Evolutionary conservation across 2,888 invertebrate genomes (phyloP), one percentile per base, ranked within the genome.

Genomic region (Mesorhabditis spiculigera): DNA sequence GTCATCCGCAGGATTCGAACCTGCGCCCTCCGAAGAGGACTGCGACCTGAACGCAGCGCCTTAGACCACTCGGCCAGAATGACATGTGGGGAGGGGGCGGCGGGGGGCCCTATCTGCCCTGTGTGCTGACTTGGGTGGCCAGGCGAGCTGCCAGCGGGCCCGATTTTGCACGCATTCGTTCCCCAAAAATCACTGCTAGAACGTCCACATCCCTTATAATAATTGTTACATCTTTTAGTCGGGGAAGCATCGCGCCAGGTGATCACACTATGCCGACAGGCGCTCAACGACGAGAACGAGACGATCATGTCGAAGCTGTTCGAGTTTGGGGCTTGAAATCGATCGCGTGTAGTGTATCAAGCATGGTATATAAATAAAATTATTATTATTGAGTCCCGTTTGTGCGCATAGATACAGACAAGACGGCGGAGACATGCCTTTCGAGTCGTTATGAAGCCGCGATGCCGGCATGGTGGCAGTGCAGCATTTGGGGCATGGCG

Each of bases 41-140:
- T 91, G 90, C 91, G 89, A 91, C 91, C 91, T 90, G 90, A 91
- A 90, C 89, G 90, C 90, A 88, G 89, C 92, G 92, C 92, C 92
- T 92, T 92, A 91, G 92, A 92, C 92, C 92, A 91, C 92, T 92
- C 81, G 82, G 82, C 82, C 81, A 82, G 78, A 76, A 75, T 74
- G 76, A 75, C 77, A 66, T 50, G 58, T 28, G 28, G 28, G 28
- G 28, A 28, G 3, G 28, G 28, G 28, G 28, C 28, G 28, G 28
- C 28, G 28, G 28, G 28, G 28, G 28, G 28, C 28, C 28, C 28
- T 28, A 28, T 28, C 28, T 28, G 28, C 28, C 28, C 28, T 3
- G 28, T 28, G 28, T 3, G 28, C 28, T 28, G 28, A 28, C 28
- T 3, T 28, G 28, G 28, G 28, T 28, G 28, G 28, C 28, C 28